A percentile compares a stretch with the other conserved stretches of the same genome.
Evolutionary conservation across 1,140 invertebrate genomes (phyloP).

Genomic region (Pogonus chalceus): DNA sequence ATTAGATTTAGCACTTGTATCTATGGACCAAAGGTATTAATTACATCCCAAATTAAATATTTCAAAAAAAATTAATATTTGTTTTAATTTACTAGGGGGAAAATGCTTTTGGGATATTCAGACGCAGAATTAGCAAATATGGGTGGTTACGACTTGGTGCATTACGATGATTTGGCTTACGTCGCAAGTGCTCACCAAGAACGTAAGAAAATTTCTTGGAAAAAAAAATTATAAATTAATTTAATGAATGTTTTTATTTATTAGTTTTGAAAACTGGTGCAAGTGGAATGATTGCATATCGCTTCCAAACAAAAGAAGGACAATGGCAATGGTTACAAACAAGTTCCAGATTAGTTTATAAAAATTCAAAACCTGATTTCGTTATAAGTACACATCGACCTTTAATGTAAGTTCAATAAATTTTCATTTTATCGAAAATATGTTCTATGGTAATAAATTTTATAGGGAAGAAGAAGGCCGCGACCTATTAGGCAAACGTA

Average conservation of each 20-base stretch:
- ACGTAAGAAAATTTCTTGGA: constrained; percentile 57
- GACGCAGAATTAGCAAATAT: constrained; percentile 85
- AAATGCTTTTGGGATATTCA: constrained; percentile 86
- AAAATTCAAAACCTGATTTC: constrained; percentile 98
- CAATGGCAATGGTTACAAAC: constrained; percentile 98
- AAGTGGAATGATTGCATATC: constrained; percentile 95
- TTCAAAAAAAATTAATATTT: constrained; percentile 18
- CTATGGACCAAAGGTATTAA: constrained; percentile 87
- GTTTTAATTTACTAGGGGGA: constrained; percentile 69
- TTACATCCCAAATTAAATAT: constrained; percentile 3
- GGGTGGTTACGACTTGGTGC: constrained; percentile 93
- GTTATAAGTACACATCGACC: constrained; percentile 96
- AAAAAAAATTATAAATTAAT: constrained; percentile 7
- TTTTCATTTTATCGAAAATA: background rate
- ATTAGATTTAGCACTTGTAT: constrained; percentile 87
- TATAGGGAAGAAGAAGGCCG: constrained; percentile 94
- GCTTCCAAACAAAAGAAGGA: constrained; percentile 86
- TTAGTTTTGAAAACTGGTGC: constrained; percentile 96
- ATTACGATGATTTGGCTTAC: constrained; percentile 93
- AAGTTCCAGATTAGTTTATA: constrained; percentile 92
- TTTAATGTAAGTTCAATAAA: constrained; percentile 68
- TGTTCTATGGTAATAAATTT: constrained; percentile 17
- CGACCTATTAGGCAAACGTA: constrained; percentile 89
- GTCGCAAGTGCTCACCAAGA: constrained; percentile 98
- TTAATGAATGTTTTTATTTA: constrained; percentile 28